Percentiles rank a stretch among this genome's conserved stretches.
These are phyloP conservation scores for Paralvinella palmiformis DNA, from an alignment of 1,140 invertebrate species.

Conservation along the genomic window DNA sequence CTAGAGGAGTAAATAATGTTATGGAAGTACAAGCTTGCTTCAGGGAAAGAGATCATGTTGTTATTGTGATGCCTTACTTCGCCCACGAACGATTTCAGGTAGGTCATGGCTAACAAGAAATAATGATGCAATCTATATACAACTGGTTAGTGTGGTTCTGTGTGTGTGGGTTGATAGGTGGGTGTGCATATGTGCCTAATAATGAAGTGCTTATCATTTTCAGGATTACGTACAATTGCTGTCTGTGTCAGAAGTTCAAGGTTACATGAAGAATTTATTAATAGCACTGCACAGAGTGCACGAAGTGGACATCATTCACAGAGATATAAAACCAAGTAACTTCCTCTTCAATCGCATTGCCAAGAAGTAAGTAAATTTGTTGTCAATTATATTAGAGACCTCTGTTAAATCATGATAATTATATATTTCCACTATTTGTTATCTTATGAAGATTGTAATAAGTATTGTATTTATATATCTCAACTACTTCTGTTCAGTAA, in stretches of 20 bases:
- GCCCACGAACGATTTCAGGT: conserved; percentile 70
- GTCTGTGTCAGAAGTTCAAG: conserved; percentile 62
- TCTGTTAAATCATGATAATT: too few species aligned
- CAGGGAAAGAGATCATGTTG: conserved; percentile 70
- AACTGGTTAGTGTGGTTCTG: too few species aligned
- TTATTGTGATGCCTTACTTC: conserved; percentile 87
- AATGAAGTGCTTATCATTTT: conserved; percentile 22
- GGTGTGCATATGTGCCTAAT: too few species aligned
- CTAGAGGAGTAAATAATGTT: conserved; percentile 73
- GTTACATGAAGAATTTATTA: conserved; percentile 78
- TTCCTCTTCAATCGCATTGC: conserved; percentile 78
- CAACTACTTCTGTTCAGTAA: too few species aligned
- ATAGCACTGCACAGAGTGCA: conserved; percentile 74
- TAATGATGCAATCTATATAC: too few species aligned
- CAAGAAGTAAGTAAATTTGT: conserved; percentile 52
- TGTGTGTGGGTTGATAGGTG: too few species aligned
- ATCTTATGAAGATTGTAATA: too few species aligned
- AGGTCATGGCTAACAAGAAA: too few species aligned
- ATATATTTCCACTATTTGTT: too few species aligned
- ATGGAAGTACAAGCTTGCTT: conserved; percentile 74
- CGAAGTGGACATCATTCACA: conserved; percentile 77
- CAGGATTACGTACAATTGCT: conserved; percentile 63
- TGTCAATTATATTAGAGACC: too few species aligned
- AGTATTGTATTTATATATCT: too few species aligned
- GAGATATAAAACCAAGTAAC: conserved; percentile 90